Conservation (phyloP, 2,113 vertebrate genomes). For the Phalacrocorax brasilianus region DNA sequence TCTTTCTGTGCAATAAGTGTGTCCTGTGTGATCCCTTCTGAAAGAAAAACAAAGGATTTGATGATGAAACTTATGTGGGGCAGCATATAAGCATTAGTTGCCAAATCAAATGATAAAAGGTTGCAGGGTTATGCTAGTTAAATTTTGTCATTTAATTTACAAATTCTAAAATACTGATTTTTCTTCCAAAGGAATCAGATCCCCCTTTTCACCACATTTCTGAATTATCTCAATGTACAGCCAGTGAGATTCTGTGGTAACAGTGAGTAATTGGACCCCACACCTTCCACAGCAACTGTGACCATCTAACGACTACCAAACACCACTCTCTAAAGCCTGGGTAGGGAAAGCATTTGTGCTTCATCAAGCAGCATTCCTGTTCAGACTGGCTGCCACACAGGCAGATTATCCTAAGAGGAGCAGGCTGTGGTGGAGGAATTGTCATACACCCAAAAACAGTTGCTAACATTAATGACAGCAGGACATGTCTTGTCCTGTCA, state of each 20-base stretch:
- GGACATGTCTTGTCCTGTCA: neutral
- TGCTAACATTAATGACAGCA: neutral
- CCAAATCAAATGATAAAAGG: neutral
- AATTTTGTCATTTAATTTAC: neutral
- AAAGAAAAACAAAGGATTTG: neutral
- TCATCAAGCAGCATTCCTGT: neutral
- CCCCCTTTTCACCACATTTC: neutral
- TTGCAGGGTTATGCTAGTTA: neutral
- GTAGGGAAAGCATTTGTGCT: neutral
- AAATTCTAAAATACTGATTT: neutral
- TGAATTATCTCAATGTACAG: neutral
- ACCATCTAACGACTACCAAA: neutral
- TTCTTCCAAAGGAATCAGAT: neutral
- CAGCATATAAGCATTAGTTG: neutral
- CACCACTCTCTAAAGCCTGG: neutral
- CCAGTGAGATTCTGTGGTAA: neutral
- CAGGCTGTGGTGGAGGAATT: neutral
- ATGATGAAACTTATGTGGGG: neutral
- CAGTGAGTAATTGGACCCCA: neutral
- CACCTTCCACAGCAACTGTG: neutral
- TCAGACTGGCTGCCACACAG: rapidly evolving
- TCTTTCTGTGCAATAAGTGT: neutral
- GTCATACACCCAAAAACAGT: neutral
- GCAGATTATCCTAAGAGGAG: neutral
- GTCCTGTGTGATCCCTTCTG: neutral